Conservation (phyloP, 1,140 invertebrate species). For the Doryteuthis pealeii region DNA sequence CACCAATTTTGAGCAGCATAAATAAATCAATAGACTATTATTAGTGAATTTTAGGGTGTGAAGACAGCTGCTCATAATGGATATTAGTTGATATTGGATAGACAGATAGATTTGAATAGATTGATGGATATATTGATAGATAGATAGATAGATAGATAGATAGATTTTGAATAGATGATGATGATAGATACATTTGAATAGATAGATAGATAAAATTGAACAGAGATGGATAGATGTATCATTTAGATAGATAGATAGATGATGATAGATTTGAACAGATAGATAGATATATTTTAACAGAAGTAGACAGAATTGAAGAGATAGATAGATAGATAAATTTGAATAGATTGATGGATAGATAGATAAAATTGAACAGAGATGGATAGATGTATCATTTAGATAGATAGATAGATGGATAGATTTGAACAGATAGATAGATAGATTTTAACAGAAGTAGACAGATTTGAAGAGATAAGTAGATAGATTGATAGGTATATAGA, state of each 20-base stretch:
- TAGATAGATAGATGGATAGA: neutral
- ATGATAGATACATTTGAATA: no score
- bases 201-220: no score
- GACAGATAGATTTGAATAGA: no score
- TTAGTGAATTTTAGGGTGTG: no score
- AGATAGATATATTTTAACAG: neutral
- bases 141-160: neutral
- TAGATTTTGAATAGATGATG: no score
- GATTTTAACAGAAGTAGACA: neutral
- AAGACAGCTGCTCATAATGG: no score
- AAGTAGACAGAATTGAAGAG: neutral
- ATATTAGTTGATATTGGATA: no score
- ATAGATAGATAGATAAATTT: no score
- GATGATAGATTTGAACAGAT: neutral
- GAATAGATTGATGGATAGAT: neutral
- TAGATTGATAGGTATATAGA: neutral
- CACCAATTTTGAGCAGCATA: no score
- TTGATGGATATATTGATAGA: neutral
- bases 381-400: neutral
- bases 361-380: neutral
- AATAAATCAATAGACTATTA: no score
- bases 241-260: neutral
- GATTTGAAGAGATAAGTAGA: neutral
- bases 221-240: no score
- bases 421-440: no score